phyloP scores from a whole-genome alignment of 2,888 invertebrate species.

The Drosophila barbarae region DNA sequence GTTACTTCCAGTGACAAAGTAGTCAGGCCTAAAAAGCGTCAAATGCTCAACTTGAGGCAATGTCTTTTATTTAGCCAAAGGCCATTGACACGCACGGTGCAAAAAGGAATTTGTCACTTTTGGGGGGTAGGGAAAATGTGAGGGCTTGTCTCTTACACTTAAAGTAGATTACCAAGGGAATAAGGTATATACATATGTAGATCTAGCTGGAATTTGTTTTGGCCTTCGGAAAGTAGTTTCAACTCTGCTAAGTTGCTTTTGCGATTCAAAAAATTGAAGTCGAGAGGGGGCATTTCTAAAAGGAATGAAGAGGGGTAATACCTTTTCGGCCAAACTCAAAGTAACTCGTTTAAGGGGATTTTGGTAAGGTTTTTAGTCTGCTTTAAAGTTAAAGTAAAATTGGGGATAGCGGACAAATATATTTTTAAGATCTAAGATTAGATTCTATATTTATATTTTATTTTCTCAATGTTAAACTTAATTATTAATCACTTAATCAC shows the following conservation, averaged over 20 bases:
- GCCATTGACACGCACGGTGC: conserved; percentile 49
- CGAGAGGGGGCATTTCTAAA: not conserved
- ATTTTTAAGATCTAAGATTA: too few species aligned
- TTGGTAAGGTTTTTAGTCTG: not conserved
- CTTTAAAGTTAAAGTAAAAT: not conserved
- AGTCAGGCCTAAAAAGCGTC: conserved; percentile 41
- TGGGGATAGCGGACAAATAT: too few species aligned
- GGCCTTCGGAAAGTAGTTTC: conserved; percentile 19
- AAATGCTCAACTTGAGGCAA: conserved; percentile 43
- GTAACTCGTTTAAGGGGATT: not conserved
- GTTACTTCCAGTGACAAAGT: conserved; percentile 26
- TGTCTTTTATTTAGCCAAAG: conserved; percentile 39
- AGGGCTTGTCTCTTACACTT: conserved; percentile 24
- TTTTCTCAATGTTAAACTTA: not conserved
- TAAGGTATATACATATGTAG: conserved; percentile 2
- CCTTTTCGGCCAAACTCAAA: conserved; percentile 1
- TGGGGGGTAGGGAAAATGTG: conserved; percentile 1
- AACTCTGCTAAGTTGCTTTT: conserved; percentile 11
- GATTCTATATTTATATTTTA: not conserved
- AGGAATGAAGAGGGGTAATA: not conserved
- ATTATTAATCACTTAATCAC: not conserved
- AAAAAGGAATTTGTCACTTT: conserved; percentile 40
- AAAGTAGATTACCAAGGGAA: conserved; percentile 36
- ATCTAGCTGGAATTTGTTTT: conserved; percentile 15
- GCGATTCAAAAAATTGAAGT: conserved; percentile 8